Base-by-base conservation (phyloP, 1,140 invertebrate genomes). In the Leguminivora glycinivorella region DNA sequence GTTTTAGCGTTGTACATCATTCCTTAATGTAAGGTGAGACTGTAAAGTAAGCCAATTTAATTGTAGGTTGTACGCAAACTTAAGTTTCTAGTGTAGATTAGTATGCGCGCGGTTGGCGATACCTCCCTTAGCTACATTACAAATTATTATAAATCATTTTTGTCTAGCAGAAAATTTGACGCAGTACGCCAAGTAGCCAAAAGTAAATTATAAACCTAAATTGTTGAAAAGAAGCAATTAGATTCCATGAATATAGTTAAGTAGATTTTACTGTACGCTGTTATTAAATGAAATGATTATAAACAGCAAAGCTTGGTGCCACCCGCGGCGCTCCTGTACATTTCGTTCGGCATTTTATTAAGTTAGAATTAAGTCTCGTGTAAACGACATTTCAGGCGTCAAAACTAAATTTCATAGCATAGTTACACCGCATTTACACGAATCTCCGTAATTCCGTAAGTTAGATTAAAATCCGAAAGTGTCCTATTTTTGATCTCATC, bases 1-100 rank as follows among this genome's bases (percentile, higher is more conserved):
- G 76, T 68, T 66, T 78, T 80, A 83, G 74, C 70, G 68, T 72
- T 75, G 69, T 78, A 56, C 77, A 79, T 77, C 85, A 85, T 85
- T 85, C 83, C 86, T 80, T 83, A 80, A 75, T 73, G 63, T 79
- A 79, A 84, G 82, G 74, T 75, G 71, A 75, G 77, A 77, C 58
- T 76, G 74, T 79, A 80, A 75, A 79, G 76, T 84, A 83, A 84
- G 80, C 70, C 77, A 77, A 73, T 75, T 56, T 79, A 76, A 71
- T 75, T 74, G 60, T 76, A 75, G 71, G 69, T 73, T 75, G 68
- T 77, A 76, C 22, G 43, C 75, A 80, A 80, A 80, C 74, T 76
- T 80, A 79, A 77, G 76, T 73, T 75, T 71, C 52, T 63, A 69
- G 19, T 38, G 26, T 69, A 70, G 56, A 66, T 63, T 70, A 70